phyloP scores from a whole-genome alignment of 1,140 invertebrate genomes.

The Drosophila lini region DNA sequence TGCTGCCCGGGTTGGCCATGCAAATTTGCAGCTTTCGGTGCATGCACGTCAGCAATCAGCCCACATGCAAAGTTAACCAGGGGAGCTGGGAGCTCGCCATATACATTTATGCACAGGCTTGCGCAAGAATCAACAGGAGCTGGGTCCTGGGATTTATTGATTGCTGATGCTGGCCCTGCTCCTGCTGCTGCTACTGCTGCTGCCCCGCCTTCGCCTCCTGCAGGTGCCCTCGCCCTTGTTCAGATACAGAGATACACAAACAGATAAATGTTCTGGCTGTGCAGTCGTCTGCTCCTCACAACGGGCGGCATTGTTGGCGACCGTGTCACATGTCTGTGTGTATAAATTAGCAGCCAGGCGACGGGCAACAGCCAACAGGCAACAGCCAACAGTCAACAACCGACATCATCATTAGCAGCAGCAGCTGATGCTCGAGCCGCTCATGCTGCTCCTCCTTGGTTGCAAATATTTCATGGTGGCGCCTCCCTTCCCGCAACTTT shows the following conservation, averaged over 20 bases:
- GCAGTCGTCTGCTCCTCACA: constrained; percentile 45
- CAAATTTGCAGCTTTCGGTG: constrained; percentile 53
- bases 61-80: constrained; percentile 56
- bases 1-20: constrained; percentile 30
- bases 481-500: constrained; percentile 43
- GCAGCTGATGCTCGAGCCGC: constrained; percentile 29
- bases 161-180: constrained; percentile 48
- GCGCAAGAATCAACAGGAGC: constrained; percentile 79
- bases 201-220: constrained; percentile 8
- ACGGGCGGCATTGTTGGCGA: constrained; percentile 47
- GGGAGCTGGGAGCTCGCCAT: constrained; percentile 18
- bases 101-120: constrained; percentile 75
- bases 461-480: constrained; percentile 40
- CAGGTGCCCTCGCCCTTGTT: constrained; percentile 33
- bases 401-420: constrained; percentile 54
- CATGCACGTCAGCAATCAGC: constrained; percentile 69
- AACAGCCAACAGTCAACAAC: constrained; percentile 29
- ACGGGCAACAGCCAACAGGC: constrained; percentile 25
- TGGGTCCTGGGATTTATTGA: constrained; percentile 79
- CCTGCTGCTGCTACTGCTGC: constrained; percentile 10
- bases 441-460: constrained; percentile 8
- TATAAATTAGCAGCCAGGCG: constrained; percentile 71
- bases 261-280: constrained; percentile 60
- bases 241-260: constrained; percentile 32
- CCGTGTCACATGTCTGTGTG: constrained; percentile 45